phyloP scores from a whole-genome alignment of 2,797 vertebrate species.

The Thalassophryne amazonica region DNA sequence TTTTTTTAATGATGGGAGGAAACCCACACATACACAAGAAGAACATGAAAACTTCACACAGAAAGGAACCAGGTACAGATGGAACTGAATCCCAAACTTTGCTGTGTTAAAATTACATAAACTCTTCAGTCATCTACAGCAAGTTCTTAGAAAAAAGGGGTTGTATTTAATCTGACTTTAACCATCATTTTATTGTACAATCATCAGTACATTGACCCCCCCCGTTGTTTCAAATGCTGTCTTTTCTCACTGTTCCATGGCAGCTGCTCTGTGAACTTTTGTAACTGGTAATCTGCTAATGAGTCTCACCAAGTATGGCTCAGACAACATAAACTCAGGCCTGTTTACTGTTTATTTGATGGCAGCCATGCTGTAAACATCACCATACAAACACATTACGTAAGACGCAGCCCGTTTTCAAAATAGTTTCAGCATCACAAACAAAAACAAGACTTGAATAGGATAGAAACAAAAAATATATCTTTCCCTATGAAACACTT shows the following conservation, averaged over 20 bases:
- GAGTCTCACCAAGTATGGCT: slow-evolving; percentile 12
- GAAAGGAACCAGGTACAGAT: too few relatives aligned
- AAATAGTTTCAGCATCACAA: slow-evolving; percentile 43
- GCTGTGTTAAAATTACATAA: too few relatives aligned
- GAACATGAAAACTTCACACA: too few relatives aligned
- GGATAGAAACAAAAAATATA: slow-evolving; percentile 22
- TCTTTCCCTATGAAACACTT: slow-evolving; percentile 43
- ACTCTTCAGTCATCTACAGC: too few relatives aligned
- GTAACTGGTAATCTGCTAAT: neutral
- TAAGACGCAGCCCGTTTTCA: slow-evolving; percentile 49
- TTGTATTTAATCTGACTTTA: too few relatives aligned
- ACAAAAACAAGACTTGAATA: slow-evolving; percentile 31
- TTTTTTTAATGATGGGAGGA: too few relatives aligned
- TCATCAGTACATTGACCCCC: too few relatives aligned
- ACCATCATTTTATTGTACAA: too few relatives aligned
- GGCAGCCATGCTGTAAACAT: slow-evolving; percentile 44
- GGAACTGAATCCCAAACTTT: too few relatives aligned
- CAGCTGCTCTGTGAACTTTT: neutral
- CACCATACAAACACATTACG: slow-evolving; percentile 37
- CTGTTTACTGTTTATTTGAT: slow-evolving; percentile 62
- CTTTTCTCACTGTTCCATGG: neutral
- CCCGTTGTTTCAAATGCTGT: too few relatives aligned
- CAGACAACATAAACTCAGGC: slow-evolving; percentile 26
- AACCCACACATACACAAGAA: too few relatives aligned
- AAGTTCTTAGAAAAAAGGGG: too few relatives aligned